phyloP scores from a whole-genome alignment of 2,888 invertebrate genomes.

The Drosophila flavopinicola region DNA sequence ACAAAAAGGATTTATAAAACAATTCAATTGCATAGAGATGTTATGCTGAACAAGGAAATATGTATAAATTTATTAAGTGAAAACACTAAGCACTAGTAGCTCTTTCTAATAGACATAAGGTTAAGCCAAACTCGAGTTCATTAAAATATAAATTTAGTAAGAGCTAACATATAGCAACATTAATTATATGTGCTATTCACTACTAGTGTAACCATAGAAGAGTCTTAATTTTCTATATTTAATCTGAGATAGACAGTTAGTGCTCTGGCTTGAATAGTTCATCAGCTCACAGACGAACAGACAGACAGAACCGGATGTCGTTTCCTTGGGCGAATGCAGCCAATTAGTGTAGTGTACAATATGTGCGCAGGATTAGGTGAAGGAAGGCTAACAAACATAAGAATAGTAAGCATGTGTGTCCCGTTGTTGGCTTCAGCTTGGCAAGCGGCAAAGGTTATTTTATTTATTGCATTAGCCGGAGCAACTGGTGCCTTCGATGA shows the following conservation, averaged over 20 bases:
- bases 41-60: too few species aligned
- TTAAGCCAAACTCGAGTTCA: too few species aligned
- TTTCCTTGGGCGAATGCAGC: slow-evolving; percentile 10
- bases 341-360: slow-evolving; percentile 27
- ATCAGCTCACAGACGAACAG: slow-evolving; percentile 10
- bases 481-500: slow-evolving; percentile 21
- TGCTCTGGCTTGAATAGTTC: slow-evolving; percentile 6
- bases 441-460: slow-evolving; percentile 54
- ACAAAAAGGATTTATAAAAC: too few species aligned
- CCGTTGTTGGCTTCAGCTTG: slow-evolving; percentile 24
- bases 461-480: slow-evolving; percentile 62
- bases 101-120: too few species aligned
- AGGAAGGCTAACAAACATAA: slow-evolving; percentile 58
- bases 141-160: neutral
- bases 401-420: slow-evolving; percentile 58
- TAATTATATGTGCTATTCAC: too few species aligned
- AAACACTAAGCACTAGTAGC: neutral
- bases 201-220: too few species aligned
- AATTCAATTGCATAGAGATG: too few species aligned
- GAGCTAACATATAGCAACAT: neutral
- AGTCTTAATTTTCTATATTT: too few species aligned
- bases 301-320: neutral
- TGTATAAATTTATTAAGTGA: too few species aligned
- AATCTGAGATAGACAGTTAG: neutral
- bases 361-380: slow-evolving; percentile 53